Evolutionary conservation across 2,888 invertebrate genomes (phyloP), one percentile per base, ranked within the genome.

Genomic region (Tiphia femorata): DNA sequence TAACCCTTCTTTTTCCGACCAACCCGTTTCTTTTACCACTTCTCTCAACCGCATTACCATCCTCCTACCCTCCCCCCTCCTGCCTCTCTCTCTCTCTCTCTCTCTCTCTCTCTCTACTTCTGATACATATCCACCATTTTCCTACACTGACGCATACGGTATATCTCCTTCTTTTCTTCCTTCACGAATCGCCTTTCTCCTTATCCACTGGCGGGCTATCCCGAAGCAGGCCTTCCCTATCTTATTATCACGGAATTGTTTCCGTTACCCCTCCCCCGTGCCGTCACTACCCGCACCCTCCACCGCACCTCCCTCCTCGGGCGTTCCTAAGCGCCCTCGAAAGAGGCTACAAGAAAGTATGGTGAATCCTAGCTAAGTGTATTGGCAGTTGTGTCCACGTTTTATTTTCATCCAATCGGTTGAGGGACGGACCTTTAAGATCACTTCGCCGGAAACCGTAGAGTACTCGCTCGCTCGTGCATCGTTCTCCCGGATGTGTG

Each of bases 401-500:
- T 77, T 77, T 72, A 75, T 75, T 77, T 70, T 74, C 76, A 76
- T 76, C 71, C 76, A 76, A 76, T 76, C 72, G 73, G 42, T 55
- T 47, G 69, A 69, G 58, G 43, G 43, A 30, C 33, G 35, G 62
- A 58, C 62, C 67, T 70, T 69, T 67, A 70, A 61, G 70, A 67
- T 70, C 70, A 67, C 64, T 69, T 64, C 49, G 52, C 58, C 58
- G 59, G 64, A 69, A 69, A 64, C 55, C 58, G 48, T 50, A 53
- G 50, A 64, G 64, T 58, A 40, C 67, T 52, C 53, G 53, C 37
- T 54, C 59, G 63, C 48, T 53, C 46, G 47, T 38, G 19, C 43
- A n/a, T n/a, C n/a, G n/a, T n/a, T n/a, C n/a, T n/a, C n/a, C n/a
- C n/a, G n/a, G n/a, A 43, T 51, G 46, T 55, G 54, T 47, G n/a